Evolutionary conservation across 2,888 invertebrate species (phyloP).

Genomic region (Baronia brevicornis): DNA sequence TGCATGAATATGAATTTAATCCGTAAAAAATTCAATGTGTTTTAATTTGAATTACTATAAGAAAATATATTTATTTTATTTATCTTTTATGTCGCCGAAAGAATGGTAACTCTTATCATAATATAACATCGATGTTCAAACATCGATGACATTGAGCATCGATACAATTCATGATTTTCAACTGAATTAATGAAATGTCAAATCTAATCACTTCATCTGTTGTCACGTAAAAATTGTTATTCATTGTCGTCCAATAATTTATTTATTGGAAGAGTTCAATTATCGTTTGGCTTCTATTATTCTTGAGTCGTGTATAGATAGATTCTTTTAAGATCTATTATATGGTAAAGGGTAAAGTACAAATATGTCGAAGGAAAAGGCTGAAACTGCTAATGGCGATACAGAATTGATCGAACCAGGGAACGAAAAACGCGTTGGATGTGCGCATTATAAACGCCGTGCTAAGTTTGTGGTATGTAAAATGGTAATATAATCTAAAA

Average conservation of each 20-base stretch:
- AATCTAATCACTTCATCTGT: too few species aligned
- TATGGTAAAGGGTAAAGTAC: constrained; percentile 20
- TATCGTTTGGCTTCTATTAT: constrained; percentile 14
- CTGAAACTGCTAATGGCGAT: constrained; percentile 36
- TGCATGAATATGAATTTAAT: too few species aligned
- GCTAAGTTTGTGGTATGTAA: constrained; percentile 89
- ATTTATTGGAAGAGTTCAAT: constrained; percentile 19
- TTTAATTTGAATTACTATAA: too few species aligned
- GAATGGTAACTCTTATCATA: too few species aligned
- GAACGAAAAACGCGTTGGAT: constrained; percentile 77
- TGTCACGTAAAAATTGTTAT: constrained; percentile 23
- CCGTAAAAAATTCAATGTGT: too few species aligned
- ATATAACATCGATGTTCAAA: too few species aligned
- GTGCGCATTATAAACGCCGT: constrained; percentile 88
- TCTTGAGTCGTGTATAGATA: constrained; percentile 14
- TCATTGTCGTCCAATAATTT: constrained; percentile 21
- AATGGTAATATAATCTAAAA: constrained; percentile 9
- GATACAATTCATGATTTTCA: too few species aligned
- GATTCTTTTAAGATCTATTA: constrained; percentile 12
- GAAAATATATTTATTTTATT: too few species aligned
- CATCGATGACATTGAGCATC: too few species aligned
- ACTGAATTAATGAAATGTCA: too few species aligned
- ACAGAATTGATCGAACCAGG: constrained; percentile 31
- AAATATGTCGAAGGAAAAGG: constrained; percentile 51
- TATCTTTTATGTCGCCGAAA: too few species aligned